A percentile compares a stretch with the other conserved stretches of the same genome.
phyloP scores from a whole-genome alignment of 2,888 invertebrate genomes.

The Lasioglossum morio region DNA sequence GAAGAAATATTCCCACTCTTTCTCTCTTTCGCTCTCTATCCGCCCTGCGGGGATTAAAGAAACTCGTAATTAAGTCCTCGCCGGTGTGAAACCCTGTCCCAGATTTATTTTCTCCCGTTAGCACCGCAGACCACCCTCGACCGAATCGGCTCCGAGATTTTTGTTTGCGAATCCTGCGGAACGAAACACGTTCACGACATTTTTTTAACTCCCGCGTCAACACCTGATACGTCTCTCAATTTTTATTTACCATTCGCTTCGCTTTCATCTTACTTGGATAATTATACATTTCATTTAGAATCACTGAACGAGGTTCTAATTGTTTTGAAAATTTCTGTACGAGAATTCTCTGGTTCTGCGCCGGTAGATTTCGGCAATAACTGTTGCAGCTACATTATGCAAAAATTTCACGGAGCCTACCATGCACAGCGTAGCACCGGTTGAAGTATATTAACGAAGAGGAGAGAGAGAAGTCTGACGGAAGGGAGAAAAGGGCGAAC shows the following conservation, averaged over 20 bases:
- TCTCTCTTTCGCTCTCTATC: not conserved
- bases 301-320: not conserved
- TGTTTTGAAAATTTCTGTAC: not conserved
- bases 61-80: slow-evolving; percentile 21
- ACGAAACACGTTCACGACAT: not conserved
- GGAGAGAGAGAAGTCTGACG: slow-evolving; percentile 33
- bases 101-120: slow-evolving; percentile 6
- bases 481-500: slow-evolving; percentile 70
- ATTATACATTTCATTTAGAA: not conserved
- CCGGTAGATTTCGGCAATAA: not conserved
- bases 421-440: not conserved
- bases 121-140: not conserved
- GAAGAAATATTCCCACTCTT: slow-evolving; percentile 8
- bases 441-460: slow-evolving; percentile 41
- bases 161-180: not conserved
- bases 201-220: not conserved
- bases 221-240: not conserved
- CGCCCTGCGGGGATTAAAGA: not conserved
- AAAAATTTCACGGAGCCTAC: not conserved
- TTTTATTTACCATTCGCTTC: not conserved
- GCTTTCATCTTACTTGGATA: not conserved
- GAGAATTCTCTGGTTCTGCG: not conserved
- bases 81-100: not conserved
- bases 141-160: not conserved
- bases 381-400: not conserved